Evolutionary conservation across 2,888 invertebrate species (phyloP).

Genomic region (Spialia ferax): DNA sequence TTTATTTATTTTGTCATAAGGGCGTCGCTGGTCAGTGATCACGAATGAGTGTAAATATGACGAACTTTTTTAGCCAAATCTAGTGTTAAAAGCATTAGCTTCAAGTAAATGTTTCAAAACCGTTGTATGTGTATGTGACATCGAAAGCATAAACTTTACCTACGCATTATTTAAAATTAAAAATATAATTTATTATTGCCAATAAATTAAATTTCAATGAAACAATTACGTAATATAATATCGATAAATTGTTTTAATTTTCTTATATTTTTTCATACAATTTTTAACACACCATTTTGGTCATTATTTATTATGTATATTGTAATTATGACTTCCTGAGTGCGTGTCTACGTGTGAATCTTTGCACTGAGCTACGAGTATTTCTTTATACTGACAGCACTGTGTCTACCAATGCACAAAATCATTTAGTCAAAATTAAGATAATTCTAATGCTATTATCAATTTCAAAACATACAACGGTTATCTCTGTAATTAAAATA

Average conservation of each 20-base stretch:
- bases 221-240: too few relatives aligned
- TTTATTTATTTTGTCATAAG: not conserved
- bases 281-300: not conserved
- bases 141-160: not conserved
- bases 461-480: conserved; percentile 57
- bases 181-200: not conserved
- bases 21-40: conserved; percentile 50
- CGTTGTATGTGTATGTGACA: conserved; percentile 72
- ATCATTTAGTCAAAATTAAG: not conserved
- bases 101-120: conserved; percentile 67
- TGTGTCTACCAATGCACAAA: conserved; percentile 8
- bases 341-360: not conserved
- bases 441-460: not conserved
- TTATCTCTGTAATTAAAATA: conserved; percentile 71
- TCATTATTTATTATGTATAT: not conserved
- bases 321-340: not conserved
- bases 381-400: conserved; percentile 4
- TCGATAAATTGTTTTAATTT: not conserved
- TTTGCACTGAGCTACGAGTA: not conserved
- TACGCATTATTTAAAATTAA: not conserved
- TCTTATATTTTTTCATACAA: not conserved
- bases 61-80: conserved; percentile 73
- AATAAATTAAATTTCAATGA: too few relatives aligned
- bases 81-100: conserved; percentile 74
- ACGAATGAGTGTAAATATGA: conserved; percentile 65